phyloP scores from a whole-genome alignment of 2,888 invertebrate genomes.

The Stenurella melanura region DNA sequence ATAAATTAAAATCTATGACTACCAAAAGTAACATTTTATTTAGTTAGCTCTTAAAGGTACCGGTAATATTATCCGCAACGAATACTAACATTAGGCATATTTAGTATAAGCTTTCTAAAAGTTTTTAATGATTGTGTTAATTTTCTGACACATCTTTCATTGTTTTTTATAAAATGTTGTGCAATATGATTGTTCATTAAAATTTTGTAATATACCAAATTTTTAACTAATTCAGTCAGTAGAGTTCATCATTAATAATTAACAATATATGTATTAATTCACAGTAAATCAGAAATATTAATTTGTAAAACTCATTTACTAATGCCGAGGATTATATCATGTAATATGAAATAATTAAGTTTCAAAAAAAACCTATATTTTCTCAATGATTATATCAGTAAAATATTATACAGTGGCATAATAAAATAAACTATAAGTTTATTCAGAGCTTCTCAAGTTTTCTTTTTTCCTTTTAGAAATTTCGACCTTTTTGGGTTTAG shows the following conservation, averaged over 20 bases:
- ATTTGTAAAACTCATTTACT: not conserved
- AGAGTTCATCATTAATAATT: not conserved
- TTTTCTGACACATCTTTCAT: not conserved
- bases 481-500: not conserved
- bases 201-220: not conserved
- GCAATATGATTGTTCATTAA: slow-evolving; percentile 1
- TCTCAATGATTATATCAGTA: not conserved
- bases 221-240: slow-evolving; percentile 7
- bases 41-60: not conserved
- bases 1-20: not conserved
- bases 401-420: not conserved
- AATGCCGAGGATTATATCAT: not conserved
- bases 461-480: not conserved
- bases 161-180: slow-evolving; percentile 10
- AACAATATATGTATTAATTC: not conserved
- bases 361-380: not conserved
- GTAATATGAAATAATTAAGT: not conserved
- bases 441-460: not conserved
- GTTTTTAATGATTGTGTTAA: not conserved
- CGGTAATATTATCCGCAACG: not conserved
- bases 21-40: slow-evolving; percentile 11
- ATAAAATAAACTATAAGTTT: not conserved
- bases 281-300: not conserved
- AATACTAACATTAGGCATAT: slow-evolving; percentile 24
- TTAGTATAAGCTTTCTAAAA: not conserved